phyloP scores from a whole-genome alignment of 2,797 vertebrate genomes.

The Antrozous pallidus region DNA sequence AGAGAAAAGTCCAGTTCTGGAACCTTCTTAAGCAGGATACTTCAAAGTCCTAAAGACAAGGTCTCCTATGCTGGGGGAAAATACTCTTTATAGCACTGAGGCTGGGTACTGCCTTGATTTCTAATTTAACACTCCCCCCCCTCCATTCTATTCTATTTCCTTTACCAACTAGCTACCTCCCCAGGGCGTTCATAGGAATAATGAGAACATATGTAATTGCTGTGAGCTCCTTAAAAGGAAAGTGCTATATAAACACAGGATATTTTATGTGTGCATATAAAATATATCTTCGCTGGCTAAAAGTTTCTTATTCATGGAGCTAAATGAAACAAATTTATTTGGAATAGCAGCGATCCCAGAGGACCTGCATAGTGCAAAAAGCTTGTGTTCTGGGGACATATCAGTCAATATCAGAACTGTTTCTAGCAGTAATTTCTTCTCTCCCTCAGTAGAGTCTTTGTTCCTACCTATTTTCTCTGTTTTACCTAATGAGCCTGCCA shows the following conservation, averaged over 20 bases:
- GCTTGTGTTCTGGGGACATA: background rate
- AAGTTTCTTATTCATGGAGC: constrained; percentile 36
- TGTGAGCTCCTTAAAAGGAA: constrained; percentile 52
- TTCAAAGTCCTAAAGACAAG: background rate
- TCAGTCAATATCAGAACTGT: background rate
- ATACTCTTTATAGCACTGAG: background rate
- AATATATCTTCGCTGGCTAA: constrained; percentile 35
- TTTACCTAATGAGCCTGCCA: background rate
- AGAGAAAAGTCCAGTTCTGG: background rate
- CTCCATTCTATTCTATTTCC: constrained; percentile 18
- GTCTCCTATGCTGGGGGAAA: background rate
- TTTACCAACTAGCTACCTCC: background rate
- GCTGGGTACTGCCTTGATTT: constrained; percentile 22
- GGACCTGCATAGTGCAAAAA: constrained; percentile 7
- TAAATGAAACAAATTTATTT: constrained; percentile 59
- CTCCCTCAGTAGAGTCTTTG: background rate
- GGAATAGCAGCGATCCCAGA: constrained; percentile 33
- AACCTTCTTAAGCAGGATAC: background rate
- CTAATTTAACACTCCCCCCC: constrained; percentile 15
- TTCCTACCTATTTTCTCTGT: background rate
- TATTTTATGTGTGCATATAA: constrained; percentile 47
- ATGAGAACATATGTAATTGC: constrained; percentile 46
- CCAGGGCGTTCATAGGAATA: constrained; percentile 24
- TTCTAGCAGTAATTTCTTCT: background rate
- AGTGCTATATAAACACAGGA: constrained; percentile 44